Evolutionary conservation across 2,113 vertebrate species (phyloP), one percentile per base, ranked within the genome.

Genomic region (Syngnathoides biaculeatus): DNA sequence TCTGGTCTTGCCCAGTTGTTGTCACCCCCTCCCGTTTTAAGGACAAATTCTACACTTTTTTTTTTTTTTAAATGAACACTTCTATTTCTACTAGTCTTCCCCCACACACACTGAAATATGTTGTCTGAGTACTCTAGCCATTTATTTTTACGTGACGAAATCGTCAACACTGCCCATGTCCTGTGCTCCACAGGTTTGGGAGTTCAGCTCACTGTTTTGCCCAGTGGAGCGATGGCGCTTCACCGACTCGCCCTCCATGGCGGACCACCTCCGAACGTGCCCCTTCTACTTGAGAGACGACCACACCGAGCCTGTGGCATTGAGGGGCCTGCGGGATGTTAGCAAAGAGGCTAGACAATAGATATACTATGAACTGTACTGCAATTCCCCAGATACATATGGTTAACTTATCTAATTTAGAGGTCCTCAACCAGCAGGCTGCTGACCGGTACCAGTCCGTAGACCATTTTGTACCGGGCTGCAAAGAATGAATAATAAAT

Each of bases 141-240:
- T 20, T 20, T n/a, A 19, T 10, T 8, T 1, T n/a, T 8, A 50
- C 47, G 43, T 15, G 13, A 17, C 17, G 19, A n/a, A 50, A 50
- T 50, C 2, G 20, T 50, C 47, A n/a, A 10, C 48, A 20, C 20
- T 22, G 48, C 14, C 42, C 65, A 79, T 71, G 65, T 72, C 24
- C 64, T 75, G 10, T 85, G 40, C 72, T 68, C 70, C 67, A 3
- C 86, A 92, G 90, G 87, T 93, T 69, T 97, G 95, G 95, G 91
- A 93, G 73, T 97, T 95, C 92, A 97, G 95, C 90, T 92, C 91
- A 79, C 78, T 92, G 39, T 96, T 97, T 88, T 94, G 94, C 73
- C 81, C 85, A 4, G 92, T 97, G 72, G 85, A 93, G 80, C 86
- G 68, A 57, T 96, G 95, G 95, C 88, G 91, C 79, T 89, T 87